Evolutionary conservation across 2,797 vertebrate species (phyloP).

Genomic region (Gadopsis bispinosus): DNA sequence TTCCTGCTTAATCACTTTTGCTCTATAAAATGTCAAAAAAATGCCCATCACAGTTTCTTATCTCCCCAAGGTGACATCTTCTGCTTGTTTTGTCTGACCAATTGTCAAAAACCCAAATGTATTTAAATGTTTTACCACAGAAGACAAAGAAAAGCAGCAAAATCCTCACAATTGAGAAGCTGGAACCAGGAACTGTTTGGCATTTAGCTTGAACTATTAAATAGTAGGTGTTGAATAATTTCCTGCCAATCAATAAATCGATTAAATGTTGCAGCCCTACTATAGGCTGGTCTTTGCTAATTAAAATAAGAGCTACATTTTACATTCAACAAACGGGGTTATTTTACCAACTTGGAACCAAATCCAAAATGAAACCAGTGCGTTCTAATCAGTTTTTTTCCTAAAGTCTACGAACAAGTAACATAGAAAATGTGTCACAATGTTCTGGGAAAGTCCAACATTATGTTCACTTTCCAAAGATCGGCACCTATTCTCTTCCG

Average conservation of each 20-base stretch:
- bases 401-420: conserved; percentile 3
- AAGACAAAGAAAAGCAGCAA: not conserved
- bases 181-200: not conserved
- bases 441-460: conserved; percentile 15
- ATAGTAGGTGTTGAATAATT: not conserved
- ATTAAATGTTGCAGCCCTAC: not conserved
- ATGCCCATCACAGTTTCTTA: not conserved
- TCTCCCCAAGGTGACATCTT: not conserved
- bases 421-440: not conserved
- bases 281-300: not conserved
- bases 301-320: not conserved
- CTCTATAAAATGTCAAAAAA: not conserved
- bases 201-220: not conserved
- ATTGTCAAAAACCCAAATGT: not conserved
- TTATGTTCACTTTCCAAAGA: not conserved
- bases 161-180: not conserved
- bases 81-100: not conserved
- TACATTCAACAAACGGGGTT: not conserved
- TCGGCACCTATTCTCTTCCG: not conserved
- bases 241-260: no score
- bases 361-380: not conserved
- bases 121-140: not conserved
- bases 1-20: not conserved
- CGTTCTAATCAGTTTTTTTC: not conserved
- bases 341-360: not conserved